Evolutionary conservation across 2,888 invertebrate genomes (phyloP).

Genomic region (Nymphalis urticae): DNA sequence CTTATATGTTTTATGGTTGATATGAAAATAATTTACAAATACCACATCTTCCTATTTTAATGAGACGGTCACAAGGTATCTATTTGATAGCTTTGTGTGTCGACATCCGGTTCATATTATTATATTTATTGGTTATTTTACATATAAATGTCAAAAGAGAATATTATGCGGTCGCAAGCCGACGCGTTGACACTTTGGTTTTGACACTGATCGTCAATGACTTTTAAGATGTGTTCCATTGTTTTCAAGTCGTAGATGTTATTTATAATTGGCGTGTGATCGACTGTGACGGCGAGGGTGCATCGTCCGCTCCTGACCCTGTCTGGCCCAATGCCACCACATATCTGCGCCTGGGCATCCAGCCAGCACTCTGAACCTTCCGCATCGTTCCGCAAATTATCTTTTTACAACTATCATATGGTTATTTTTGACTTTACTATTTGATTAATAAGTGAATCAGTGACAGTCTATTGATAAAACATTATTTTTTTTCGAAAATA

Average conservation of each 20-base stretch:
- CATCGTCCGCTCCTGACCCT: slow-evolving; percentile 80
- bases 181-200: slow-evolving; percentile 15
- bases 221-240: slow-evolving; percentile 31
- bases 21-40: neutral
- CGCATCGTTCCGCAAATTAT: slow-evolving; percentile 70
- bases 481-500: neutral
- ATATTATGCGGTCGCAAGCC: slow-evolving; percentile 7
- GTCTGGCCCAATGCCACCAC: slow-evolving; percentile 80
- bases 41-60: neutral
- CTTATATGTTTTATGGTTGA: neutral
- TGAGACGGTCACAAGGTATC: slow-evolving; percentile 7
- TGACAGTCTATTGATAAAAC: neutral
- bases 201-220: slow-evolving; percentile 28
- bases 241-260: slow-evolving; percentile 35
- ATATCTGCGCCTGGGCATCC: slow-evolving; percentile 63
- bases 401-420: slow-evolving; percentile 55
- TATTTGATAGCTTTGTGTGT: neutral
- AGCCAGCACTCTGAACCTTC: slow-evolving; percentile 71
- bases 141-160: slow-evolving; percentile 21
- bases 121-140: slow-evolving; percentile 11
- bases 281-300: slow-evolving; percentile 60
- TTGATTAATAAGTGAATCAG: slow-evolving; percentile 5
- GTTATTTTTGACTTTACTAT: slow-evolving; percentile 40
- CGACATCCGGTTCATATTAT: slow-evolving; percentile 15
- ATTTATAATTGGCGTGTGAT: slow-evolving; percentile 45